phyloP scores from a whole-genome alignment of 2,888 invertebrate genomes.

The Drosophila meridiana region DNA sequence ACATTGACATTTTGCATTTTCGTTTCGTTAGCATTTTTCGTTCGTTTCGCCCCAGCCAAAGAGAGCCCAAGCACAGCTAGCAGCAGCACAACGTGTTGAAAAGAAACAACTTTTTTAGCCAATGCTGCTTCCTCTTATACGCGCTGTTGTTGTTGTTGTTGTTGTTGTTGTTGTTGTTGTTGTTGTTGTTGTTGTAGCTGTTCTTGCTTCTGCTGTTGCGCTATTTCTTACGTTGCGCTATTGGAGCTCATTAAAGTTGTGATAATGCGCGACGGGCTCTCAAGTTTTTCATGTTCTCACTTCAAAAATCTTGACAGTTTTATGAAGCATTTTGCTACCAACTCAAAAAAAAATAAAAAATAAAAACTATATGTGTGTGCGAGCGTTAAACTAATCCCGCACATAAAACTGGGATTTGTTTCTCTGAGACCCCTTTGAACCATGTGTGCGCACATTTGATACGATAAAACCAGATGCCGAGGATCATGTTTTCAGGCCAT shows the following conservation, averaged over 20 bases:
- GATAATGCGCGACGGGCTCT: constrained; percentile 61
- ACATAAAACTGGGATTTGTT: constrained; percentile 41
- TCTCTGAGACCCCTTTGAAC: constrained; percentile 7
- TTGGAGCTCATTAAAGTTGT: constrained; percentile 73
- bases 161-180: not conserved
- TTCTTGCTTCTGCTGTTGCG: constrained; percentile 22
- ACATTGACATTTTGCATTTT: constrained; percentile 84
- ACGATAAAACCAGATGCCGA: not conserved
- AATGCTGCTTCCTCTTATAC: constrained; percentile 33
- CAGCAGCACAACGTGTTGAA: constrained; percentile 52
- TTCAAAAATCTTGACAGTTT: constrained; percentile 55
- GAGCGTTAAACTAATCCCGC: constrained; percentile 31
- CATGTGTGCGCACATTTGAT: constrained; percentile 16
- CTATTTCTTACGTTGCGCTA: constrained; percentile 47
- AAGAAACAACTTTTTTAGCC: constrained; percentile 59
- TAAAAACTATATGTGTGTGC: not conserved
- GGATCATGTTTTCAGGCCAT: constrained; percentile 22
- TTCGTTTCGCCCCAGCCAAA: constrained; percentile 62
- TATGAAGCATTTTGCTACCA: constrained; percentile 42
- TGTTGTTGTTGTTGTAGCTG: constrained; percentile 7
- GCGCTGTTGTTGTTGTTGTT: not conserved
- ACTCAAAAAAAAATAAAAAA: not conserved
- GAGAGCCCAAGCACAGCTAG: constrained; percentile 28
- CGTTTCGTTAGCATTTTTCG: constrained; percentile 82
- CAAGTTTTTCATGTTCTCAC: constrained; percentile 47